Conservation (phyloP, 2,888 invertebrate genomes). For the Crossocerus cetratus region DNA sequence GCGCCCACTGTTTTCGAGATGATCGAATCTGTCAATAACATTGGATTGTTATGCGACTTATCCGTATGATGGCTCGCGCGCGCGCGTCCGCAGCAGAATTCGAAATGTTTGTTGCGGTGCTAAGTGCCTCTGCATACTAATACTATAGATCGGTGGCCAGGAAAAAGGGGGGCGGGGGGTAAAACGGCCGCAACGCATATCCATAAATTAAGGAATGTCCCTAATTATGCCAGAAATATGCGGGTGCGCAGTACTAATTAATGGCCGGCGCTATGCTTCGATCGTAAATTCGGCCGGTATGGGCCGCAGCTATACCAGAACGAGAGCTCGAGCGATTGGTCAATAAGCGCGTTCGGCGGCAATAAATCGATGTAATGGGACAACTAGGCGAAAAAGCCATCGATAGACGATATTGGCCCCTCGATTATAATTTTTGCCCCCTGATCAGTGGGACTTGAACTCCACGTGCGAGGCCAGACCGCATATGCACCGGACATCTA, state of each 20-base stretch:
- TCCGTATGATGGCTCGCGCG: too few relatives aligned
- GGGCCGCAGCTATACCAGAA: background rate
- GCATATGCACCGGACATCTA: slow-evolving; percentile 22
- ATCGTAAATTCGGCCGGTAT: background rate
- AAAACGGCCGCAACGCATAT: background rate
- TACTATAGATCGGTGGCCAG: too few relatives aligned
- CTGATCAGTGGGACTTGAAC: background rate
- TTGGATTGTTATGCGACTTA: too few relatives aligned
- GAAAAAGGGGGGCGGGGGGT: background rate
- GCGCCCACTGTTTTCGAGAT: too few relatives aligned
- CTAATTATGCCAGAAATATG: slow-evolving; percentile 6
- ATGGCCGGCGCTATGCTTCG: background rate
- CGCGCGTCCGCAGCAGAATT: too few relatives aligned
- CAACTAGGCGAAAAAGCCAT: background rate
- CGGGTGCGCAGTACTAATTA: background rate
- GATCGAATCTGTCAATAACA: too few relatives aligned
- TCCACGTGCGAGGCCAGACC: slow-evolving; percentile 33
- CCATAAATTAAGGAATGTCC: background rate
- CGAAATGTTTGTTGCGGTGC: too few relatives aligned
- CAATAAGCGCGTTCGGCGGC: background rate
- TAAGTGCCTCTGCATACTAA: too few relatives aligned
- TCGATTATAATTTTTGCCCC: background rate
- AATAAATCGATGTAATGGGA: background rate
- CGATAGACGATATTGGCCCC: too few relatives aligned
- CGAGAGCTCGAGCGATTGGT: background rate